phyloP scores from a whole-genome alignment of 2,888 invertebrate genomes.

The Tuberolachnus salignus region DNA sequence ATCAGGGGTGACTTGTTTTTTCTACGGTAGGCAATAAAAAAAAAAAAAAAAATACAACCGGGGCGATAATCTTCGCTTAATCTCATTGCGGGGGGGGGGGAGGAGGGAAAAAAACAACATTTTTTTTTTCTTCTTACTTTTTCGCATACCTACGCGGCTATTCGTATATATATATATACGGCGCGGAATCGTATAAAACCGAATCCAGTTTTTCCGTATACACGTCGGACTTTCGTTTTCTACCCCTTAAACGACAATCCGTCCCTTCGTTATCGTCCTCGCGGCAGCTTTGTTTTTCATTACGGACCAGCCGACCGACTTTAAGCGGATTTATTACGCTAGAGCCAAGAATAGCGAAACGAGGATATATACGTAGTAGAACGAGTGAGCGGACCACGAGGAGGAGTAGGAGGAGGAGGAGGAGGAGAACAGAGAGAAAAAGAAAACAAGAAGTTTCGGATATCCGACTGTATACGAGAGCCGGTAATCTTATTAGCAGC shows the following conservation, averaged over 20 bases:
- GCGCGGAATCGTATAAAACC: constrained; percentile 29
- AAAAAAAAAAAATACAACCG: constrained; percentile 24
- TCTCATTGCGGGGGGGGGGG: constrained; percentile 29
- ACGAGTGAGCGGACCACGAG: no score
- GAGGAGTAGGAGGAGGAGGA: not conserved
- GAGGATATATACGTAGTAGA: no score
- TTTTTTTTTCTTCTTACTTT: constrained; percentile 7
- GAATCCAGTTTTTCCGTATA: constrained; percentile 47
- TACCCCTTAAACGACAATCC: constrained; percentile 31
- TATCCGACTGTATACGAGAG: constrained; percentile 50
- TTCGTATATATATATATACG: constrained; percentile 14
- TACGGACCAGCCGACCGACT: constrained; percentile 52
- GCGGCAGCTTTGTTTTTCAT: constrained; percentile 57
- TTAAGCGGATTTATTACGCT: constrained; percentile 55
- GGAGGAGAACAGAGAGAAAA: constrained; percentile 33
- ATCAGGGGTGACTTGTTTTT: not conserved
- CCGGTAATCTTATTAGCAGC: constrained; percentile 55
- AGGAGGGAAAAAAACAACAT: no score
- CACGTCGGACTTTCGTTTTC: constrained; percentile 52
- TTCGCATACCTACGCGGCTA: no score
- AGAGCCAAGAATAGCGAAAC: constrained; percentile 32
- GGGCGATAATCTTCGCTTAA: constrained; percentile 50
- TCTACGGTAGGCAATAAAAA: constrained; percentile 15
- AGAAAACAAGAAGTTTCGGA: constrained; percentile 53
- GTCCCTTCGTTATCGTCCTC: constrained; percentile 42